Percentiles rank a stretch among this genome's conserved stretches.
Evolutionary conservation across 1,140 invertebrate species (phyloP).

Genomic region (Sinella curviseta): DNA sequence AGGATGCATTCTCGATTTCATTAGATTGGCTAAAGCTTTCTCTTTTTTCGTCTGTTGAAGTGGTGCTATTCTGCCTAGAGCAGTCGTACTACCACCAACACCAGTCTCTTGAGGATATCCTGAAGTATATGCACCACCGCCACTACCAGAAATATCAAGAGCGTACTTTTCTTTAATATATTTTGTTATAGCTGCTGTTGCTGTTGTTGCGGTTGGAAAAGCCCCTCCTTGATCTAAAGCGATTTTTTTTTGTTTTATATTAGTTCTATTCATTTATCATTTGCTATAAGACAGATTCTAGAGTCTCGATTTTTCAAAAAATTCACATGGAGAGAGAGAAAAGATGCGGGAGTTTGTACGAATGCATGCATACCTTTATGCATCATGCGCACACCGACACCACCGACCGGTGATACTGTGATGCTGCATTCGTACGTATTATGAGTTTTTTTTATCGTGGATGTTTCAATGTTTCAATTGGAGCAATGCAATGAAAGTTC

Average conservation of each 20-base stretch:
- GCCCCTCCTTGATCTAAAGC: conserved; percentile 6
- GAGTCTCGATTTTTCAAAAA: background rate
- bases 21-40: background rate
- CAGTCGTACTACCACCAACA: background rate
- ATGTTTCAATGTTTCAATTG: background rate
- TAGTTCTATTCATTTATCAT: conserved; percentile 17
- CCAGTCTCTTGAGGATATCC: conserved; percentile 23
- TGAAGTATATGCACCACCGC: background rate
- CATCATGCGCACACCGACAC: no score
- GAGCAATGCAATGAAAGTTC: background rate
- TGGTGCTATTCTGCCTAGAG: background rate
- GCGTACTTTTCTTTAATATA: conserved; percentile 21
- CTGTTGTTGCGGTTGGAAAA: background rate
- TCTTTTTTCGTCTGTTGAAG: conserved; percentile 4
- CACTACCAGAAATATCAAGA: background rate
- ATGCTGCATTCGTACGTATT: background rate
- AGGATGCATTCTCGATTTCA: conserved; percentile 16
- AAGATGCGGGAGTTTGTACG: no score
- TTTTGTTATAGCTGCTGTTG: conserved; percentile 13
- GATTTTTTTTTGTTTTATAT: conserved; percentile 8
- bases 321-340: no score
- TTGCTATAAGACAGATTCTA: conserved; percentile 4
- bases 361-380: no score
- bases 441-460: background rate
- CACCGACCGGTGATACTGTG: no score